Percentiles rank a stretch among this genome's conserved stretches.
Conservation (phyloP, 1,140 invertebrate genomes). For the Stegodyphus dumicola region DNA sequence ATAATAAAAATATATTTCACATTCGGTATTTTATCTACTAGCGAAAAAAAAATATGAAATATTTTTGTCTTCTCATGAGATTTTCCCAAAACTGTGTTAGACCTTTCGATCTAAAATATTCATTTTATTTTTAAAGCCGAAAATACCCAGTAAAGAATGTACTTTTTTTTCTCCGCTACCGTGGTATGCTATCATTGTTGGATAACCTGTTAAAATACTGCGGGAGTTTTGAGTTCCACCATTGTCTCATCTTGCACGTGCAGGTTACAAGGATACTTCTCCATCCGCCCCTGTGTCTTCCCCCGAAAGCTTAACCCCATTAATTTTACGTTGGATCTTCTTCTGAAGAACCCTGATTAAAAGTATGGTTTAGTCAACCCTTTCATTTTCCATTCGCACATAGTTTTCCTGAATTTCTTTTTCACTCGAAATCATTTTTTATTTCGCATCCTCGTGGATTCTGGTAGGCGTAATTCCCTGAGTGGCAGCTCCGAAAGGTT, state of each 20-base stretch:
- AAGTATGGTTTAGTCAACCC: slow-evolving; percentile 49
- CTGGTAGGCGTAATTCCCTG: slow-evolving; percentile 56
- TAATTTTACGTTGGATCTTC: slow-evolving; percentile 43
- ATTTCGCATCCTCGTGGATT: slow-evolving; percentile 21
- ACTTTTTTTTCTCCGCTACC: too few species aligned
- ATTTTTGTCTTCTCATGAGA: too few species aligned
- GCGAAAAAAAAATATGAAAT: too few species aligned
- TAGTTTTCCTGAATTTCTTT: slow-evolving; percentile 55
- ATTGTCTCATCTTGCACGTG: not conserved
- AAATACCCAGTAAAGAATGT: too few species aligned
- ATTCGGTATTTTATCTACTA: too few species aligned
- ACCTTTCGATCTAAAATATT: too few species aligned
- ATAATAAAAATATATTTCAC: too few species aligned
- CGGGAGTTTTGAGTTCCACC: not conserved
- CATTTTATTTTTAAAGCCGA: too few species aligned
- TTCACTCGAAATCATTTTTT: slow-evolving; percentile 45
- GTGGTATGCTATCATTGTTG: not conserved
- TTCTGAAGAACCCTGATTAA: slow-evolving; percentile 51
- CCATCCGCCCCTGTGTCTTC: not conserved
- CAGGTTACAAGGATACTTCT: not conserved
- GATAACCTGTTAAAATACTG: not conserved
- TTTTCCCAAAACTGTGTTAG: too few species aligned
- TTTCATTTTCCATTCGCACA: slow-evolving; percentile 59
- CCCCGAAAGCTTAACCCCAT: slow-evolving; percentile 47
- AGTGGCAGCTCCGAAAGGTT: slow-evolving; percentile 59